Conservation (phyloP, 2,888 invertebrate species). For the Anodontia alba region DNA sequence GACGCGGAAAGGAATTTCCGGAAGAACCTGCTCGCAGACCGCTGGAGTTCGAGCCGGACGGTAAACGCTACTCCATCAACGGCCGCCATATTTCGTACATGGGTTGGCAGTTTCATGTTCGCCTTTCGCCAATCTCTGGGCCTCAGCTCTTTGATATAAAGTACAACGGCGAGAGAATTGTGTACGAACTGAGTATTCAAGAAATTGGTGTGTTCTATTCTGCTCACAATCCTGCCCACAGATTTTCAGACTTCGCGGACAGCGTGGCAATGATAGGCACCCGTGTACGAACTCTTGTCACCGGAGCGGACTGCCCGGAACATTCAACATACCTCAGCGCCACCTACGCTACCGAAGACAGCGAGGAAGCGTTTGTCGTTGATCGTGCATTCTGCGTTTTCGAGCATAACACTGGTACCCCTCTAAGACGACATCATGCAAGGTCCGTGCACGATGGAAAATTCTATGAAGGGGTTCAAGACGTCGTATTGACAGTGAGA, state of each 20-base stretch:
- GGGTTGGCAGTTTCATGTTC: slow-evolving; percentile 79
- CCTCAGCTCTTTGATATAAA: slow-evolving; percentile 74
- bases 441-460: slow-evolving; percentile 32
- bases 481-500: slow-evolving; percentile 70
- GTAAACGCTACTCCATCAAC: slow-evolving; percentile 75
- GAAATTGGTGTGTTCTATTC: slow-evolving; percentile 79
- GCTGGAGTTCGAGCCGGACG: slow-evolving; percentile 73
- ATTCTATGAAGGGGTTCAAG: slow-evolving; percentile 75
- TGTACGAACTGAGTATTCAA: slow-evolving; percentile 79
- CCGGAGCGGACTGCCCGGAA: slow-evolving; percentile 79
- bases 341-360: slow-evolving; percentile 51
- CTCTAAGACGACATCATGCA: slow-evolving; percentile 74
- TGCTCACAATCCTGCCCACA: slow-evolving; percentile 63
- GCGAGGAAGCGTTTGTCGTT: slow-evolving; percentile 39
- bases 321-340: slow-evolving; percentile 72
- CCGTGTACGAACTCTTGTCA: slow-evolving; percentile 65
- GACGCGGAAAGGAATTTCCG: slow-evolving; percentile 56
- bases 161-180: slow-evolving; percentile 75
- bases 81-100: slow-evolving; percentile 74
- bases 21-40: slow-evolving; percentile 65
- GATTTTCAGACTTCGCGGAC: slow-evolving; percentile 71
- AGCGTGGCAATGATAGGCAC: slow-evolving; percentile 70
- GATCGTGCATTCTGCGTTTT: slow-evolving; percentile 76
- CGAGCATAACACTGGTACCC: slow-evolving; percentile 75
- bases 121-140: slow-evolving; percentile 73